These are phyloP conservation scores for Ctenodactylus gundi DNA, from an alignment of 2,113 vertebrate species.

Conservation along the genomic window DNA sequence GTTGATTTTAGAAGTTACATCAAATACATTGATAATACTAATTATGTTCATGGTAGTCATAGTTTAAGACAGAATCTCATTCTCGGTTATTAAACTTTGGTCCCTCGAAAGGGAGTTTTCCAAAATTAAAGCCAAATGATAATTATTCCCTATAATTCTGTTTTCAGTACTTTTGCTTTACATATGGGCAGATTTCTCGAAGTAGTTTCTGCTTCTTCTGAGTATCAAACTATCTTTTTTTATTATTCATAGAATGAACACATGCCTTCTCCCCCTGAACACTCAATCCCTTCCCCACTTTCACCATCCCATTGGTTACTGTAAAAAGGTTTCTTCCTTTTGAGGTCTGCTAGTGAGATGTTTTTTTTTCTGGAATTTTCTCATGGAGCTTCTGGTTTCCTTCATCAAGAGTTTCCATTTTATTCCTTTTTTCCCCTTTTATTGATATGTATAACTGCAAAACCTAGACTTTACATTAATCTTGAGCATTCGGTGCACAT, in stretches of 20 bases:
- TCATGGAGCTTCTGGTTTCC: background rate
- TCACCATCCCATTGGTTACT: background rate
- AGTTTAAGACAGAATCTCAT: background rate
- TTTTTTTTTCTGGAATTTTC: background rate
- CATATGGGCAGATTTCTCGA: background rate
- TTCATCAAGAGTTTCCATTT: background rate
- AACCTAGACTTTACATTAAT: too few relatives aligned
- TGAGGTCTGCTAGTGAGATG: background rate
- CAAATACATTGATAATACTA: background rate
- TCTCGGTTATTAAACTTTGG: background rate
- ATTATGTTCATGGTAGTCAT: accelerated
- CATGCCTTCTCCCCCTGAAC: accelerated
- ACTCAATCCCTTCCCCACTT: too few relatives aligned
- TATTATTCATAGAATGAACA: too few relatives aligned
- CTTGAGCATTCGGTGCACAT: too few relatives aligned
- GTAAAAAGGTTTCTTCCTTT: background rate
- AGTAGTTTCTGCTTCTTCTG: background rate
- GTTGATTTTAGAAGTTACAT: too few relatives aligned
- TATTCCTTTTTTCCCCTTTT: too few relatives aligned
- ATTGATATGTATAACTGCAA: too few relatives aligned
- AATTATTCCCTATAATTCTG: background rate
- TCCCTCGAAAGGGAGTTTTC: background rate
- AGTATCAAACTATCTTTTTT: background rate
- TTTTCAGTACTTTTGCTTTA: background rate
- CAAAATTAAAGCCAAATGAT: background rate